These are phyloP conservation scores for Brassicogethes aeneus DNA, from an alignment of 2,888 invertebrate genomes.

Conservation along the genomic window DNA sequence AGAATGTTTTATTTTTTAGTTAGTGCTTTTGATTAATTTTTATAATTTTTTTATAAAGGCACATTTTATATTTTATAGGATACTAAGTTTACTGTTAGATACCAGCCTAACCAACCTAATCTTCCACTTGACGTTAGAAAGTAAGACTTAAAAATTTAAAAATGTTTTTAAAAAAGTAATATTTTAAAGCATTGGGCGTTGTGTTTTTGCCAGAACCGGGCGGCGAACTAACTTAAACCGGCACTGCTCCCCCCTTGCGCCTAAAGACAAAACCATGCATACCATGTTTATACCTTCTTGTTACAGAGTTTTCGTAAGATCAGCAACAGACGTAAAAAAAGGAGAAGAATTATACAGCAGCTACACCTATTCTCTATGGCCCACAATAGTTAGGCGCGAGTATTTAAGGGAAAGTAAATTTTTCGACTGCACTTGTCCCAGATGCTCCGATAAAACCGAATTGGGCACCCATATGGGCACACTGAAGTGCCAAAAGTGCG, in stretches of 20 bases:
- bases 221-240: too few species aligned
- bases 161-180: not conserved
- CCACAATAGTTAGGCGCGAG: constrained; percentile 61
- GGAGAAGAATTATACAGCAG: constrained; percentile 60
- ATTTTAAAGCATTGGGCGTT: too few species aligned
- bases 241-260: too few species aligned
- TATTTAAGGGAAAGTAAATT: constrained; percentile 67
- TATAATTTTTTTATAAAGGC: too few species aligned
- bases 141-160: not conserved
- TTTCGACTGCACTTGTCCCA: constrained; percentile 65
- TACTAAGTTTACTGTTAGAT: too few species aligned
- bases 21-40: too few species aligned
- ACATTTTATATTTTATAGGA: too few species aligned
- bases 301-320: constrained; percentile 57
- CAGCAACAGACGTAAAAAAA: constrained; percentile 54
- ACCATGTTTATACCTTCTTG: not conserved
- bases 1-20: too few species aligned
- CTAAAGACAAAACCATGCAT: too few species aligned
- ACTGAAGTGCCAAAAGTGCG: constrained; percentile 66
- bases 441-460: constrained; percentile 74
- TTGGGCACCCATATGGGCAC: constrained; percentile 71
- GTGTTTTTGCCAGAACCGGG: too few species aligned
- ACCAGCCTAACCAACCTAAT: too few species aligned
- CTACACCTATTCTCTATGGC: constrained; percentile 68
- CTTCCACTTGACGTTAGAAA: too few species aligned